Evolutionary conservation across 2,113 vertebrate species (phyloP).

Genomic region (Nicator chloris): DNA sequence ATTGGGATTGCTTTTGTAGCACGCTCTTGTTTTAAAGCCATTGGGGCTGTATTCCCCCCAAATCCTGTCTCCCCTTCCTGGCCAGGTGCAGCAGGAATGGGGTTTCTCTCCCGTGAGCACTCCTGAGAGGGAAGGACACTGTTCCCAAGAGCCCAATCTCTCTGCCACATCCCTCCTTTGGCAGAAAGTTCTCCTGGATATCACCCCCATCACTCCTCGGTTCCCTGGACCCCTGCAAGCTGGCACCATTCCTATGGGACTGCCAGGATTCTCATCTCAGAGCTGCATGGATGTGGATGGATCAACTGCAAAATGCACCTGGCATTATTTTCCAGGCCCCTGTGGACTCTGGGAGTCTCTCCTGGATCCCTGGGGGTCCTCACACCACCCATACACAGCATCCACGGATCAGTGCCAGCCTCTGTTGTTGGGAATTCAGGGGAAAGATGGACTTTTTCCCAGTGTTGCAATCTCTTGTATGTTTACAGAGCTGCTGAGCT

Average conservation of each 20-base stretch:
- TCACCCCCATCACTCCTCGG: neutral
- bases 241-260: neutral
- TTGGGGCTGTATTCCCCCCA: slow-evolving; percentile 41
- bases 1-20: slow-evolving; percentile 15
- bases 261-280: neutral
- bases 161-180: neutral
- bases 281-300: neutral
- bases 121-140: slow-evolving; percentile 7
- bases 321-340: neutral
- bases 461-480: slow-evolving; percentile 46
- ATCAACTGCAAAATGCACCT: neutral
- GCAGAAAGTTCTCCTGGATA: neutral
- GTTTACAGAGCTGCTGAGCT: slow-evolving; percentile 68
- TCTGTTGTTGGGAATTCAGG: slow-evolving; percentile 12
- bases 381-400: neutral
- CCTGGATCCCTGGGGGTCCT: neutral
- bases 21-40: slow-evolving; percentile 58
- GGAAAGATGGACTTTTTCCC: slow-evolving; percentile 25
- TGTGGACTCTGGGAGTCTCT: neutral
- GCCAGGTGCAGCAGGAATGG: neutral
- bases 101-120: neutral
- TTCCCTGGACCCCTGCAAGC: neutral
- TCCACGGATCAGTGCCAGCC: neutral
- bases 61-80: neutral
- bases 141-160: neutral